Conservation (phyloP, 2,888 invertebrate species). For the Shargacucullia verbasci region DNA sequence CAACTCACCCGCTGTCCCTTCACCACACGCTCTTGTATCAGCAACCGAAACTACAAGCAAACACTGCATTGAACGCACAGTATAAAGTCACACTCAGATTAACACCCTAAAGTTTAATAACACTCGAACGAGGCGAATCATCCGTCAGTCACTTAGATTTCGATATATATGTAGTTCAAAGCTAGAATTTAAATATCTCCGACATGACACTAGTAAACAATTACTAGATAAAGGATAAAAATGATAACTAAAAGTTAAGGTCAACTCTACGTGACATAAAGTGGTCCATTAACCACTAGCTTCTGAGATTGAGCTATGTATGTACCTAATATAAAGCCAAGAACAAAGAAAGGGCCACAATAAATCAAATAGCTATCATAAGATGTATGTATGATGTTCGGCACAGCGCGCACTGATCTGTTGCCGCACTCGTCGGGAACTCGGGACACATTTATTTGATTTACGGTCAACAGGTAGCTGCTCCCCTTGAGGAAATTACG, state of each 20-base stretch:
- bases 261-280: no score
- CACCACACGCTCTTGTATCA: not conserved
- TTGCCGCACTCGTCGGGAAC: not conserved
- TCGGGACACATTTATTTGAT: not conserved
- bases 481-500: not conserved
- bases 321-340: not conserved
- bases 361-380: not conserved
- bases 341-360: not conserved
- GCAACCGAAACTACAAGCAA: not conserved
- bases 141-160: no score
- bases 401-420: not conserved
- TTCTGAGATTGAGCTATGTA: no score
- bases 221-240: no score
- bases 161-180: no score
- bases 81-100: not conserved
- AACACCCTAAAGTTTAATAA: not conserved
- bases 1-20: slow-evolving; percentile 22
- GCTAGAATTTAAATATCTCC: no score
- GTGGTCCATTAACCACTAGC: no score
- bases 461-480: slow-evolving; percentile 31
- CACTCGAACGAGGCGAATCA: not conserved
- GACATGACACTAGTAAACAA: no score
- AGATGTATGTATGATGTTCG: not conserved
- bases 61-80: not conserved
- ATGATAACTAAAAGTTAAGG: no score